Base-by-base conservation (phyloP, 2,113 vertebrate genomes). In the Emydocephalus ijimae region DNA sequence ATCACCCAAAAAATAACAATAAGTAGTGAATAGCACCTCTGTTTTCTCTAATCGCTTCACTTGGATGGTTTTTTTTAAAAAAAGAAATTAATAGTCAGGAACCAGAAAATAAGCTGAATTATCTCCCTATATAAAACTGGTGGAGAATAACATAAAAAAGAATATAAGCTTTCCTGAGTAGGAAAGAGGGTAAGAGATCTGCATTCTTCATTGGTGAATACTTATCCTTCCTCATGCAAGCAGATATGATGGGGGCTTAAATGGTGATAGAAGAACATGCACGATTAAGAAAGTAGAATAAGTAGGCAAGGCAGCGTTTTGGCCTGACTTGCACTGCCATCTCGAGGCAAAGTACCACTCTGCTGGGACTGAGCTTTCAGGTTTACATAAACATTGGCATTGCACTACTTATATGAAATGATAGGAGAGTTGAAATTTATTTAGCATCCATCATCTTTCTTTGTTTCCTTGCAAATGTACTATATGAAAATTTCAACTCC, bases 301-400 rank as follows among this genome's bases (percentile, higher is more conserved):
- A 29, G 5, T 90, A 81, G 48, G 86, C 55, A 61, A 0, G 0
- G 93, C 59, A 59, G 5, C 90, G 91, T 93, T 50, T 90, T 95
- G 26, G 86, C 34, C 92, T 96, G 94, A 94, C 90, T 89, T 10
- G 94, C 94, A 96, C 94, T 94, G 96, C 96, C 96, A 96, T 93
- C 97, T 97, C 96, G 95, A 92, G 97, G 95, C n/a, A 39, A 93
- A 0, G 20, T 39, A 3, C 54, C 34, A 52, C 26, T 81, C 64
- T 56, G 39, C n/a, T 39, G 15, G 45, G 6, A 1, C 5, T 29
- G 14, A 81, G n/a, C n/a, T 34, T 89, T 34, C 24, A 45, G 5
- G 52, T 26, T 9, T 23, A n/a, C 52, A 54, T 5, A 43, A 88
- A 92, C 59, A 26, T 48, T 15, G 34, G 15, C 7, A 56, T 18